phyloP scores from a whole-genome alignment of 2,797 vertebrate species.

The Dicrostonyx torquatus region DNA sequence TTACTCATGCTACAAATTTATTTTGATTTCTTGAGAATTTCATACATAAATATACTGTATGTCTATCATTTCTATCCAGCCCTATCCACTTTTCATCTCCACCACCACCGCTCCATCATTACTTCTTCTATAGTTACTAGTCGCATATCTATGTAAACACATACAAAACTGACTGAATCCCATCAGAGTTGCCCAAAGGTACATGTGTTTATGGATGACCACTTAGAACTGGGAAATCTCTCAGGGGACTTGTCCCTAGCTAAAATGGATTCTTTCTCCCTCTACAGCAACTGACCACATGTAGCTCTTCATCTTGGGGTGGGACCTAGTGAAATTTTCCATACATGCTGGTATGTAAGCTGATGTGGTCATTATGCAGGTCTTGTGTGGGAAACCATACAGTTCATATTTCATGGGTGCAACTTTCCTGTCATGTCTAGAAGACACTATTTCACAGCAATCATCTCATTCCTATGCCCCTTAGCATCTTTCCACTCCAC shows the following conservation, averaged over 20 bases:
- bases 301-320: not conserved
- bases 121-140: not conserved
- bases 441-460: not conserved
- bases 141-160: not conserved
- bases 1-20: not conserved
- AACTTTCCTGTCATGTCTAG: not conserved
- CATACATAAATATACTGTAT: not conserved
- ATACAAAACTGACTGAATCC: not conserved
- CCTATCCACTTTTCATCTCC: not conserved
- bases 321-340: not conserved
- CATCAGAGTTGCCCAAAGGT: too few relatives aligned
- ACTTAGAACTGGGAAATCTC: not conserved
- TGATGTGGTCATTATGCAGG: not conserved
- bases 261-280: not conserved
- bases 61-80: not conserved
- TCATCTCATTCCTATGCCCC: not conserved
- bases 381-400: not conserved
- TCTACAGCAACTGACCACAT: not conserved
- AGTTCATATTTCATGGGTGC: not conserved
- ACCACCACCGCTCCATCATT: not conserved
- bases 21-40: not conserved
- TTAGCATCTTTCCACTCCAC: not conserved
- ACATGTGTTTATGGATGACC: not conserved
- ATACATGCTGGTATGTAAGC: not conserved
- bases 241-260: not conserved